These are phyloP conservation scores for Mythimna albipuncta DNA, from an alignment of 2,888 invertebrate genomes.

Conservation along the genomic window DNA sequence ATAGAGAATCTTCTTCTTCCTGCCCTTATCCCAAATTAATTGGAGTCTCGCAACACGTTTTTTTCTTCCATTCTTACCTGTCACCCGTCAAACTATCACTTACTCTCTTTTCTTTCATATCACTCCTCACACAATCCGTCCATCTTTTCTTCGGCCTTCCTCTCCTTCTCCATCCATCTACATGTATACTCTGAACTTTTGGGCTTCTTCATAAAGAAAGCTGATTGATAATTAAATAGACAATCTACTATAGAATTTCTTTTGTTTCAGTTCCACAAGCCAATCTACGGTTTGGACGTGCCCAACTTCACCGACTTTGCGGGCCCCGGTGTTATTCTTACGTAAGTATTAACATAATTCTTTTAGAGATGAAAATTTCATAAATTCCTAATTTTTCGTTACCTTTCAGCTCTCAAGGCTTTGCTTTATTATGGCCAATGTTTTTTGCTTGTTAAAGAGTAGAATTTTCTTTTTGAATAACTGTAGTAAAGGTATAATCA, in stretches of 20 bases:
- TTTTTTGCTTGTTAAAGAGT: background rate
- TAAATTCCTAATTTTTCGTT: background rate
- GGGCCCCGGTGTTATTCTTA: conserved; percentile 97
- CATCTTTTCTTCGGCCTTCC: too few relatives aligned
- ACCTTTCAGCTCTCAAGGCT: background rate
- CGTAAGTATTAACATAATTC: conserved; percentile 88
- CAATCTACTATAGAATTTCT: conserved; percentile 4
- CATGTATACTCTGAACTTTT: too few relatives aligned
- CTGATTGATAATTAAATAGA: background rate
- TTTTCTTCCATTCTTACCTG: too few relatives aligned
- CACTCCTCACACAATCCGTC: too few relatives aligned
- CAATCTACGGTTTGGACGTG: conserved; percentile 93
- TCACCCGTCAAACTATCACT: too few relatives aligned
- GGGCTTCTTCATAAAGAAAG: background rate
- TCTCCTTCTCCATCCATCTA: too few relatives aligned
- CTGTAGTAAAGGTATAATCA: too few relatives aligned
- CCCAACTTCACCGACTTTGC: conserved; percentile 98
- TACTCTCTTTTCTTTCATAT: too few relatives aligned
- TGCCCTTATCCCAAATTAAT: too few relatives aligned
- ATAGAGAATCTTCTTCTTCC: too few relatives aligned
- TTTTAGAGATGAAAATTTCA: background rate
- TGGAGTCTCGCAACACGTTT: too few relatives aligned
- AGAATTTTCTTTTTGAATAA: too few relatives aligned
- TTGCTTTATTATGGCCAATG: background rate
- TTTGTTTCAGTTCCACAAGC: conserved; percentile 91